Base-by-base conservation (phyloP, 2,113 vertebrate species). In the Ranitomeya variabilis region DNA sequence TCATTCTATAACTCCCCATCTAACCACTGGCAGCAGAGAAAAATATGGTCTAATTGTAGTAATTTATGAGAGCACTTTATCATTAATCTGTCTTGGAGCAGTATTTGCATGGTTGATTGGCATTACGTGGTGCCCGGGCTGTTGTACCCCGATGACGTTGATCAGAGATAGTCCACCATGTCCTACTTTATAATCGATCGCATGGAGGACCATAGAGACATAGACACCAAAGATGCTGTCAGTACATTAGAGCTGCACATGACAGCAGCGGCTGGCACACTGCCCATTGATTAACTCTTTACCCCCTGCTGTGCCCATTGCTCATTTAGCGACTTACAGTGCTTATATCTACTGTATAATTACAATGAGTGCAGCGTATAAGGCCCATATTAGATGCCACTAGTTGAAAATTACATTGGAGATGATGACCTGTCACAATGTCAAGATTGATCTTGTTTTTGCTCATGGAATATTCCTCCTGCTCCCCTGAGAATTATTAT, bases 131-230 rank as follows among this genome's bases (percentile, higher is more conserved):
- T 86, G 84, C 84, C 86, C 71, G 60, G 45, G 23, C 78, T 37
- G 52, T 19, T 71, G 26, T 80, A 45, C 64, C 76, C 31, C 81
- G 77, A 59, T 11, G 7, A 54, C 10, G 86, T 26, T 59, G 86
- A 87, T 87, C 59, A 37, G n/a, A 67, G 85, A 86, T 80, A 80
- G 74, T 57, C 71, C 86, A 71, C 16, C 55, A 66, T 80, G 86
- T 71, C 86, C 86, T 87, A 87, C 78, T 81, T 87, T 87, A 81
- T 16, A 69, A 15, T 7, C 67, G 45, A 87, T 87, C 60, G 55
- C 62, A 69, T 69, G 51, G 62, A 31, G 57, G 86, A 52, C 85
- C 8, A 8, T 11, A 67, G 14, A 57, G 31, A 76, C 37, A 9
- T 23, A 80, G 23, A 71, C 54, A 55, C 55, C 55, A 9, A 7